Evolutionary conservation across 2,113 vertebrate species (phyloP), one percentile per base, ranked within the genome.

Genomic region (Poeciliopsis turrubarensis): DNA sequence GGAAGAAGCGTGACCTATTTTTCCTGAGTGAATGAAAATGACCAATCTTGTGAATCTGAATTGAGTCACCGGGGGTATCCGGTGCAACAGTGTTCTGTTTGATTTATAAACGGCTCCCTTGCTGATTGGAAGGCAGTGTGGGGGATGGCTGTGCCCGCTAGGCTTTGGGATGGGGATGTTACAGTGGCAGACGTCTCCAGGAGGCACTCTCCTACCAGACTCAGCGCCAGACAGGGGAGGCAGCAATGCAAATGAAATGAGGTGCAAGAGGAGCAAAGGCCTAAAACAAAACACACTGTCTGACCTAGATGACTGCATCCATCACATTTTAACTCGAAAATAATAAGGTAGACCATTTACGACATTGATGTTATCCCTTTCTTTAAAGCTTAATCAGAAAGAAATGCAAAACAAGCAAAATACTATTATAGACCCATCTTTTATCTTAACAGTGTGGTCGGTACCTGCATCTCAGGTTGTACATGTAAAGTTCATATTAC

Each of bases 11-110:
- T 86, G 89, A 88, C 89, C 86, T 88, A 77, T 80, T 89, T 91
- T 82, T 85, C 70, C 70, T 75, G 76, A 87, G 86, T 86, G 83
- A 88, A 89, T 83, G 79, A 85, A 89, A 86, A 89, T 86, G 85
- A 88, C 87, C 87, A 79, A 86, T 67, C 62, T 74, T 72, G 31
- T 73, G 68, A 84, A 86, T 87, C 85, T 81, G 84, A 88, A 90
- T 78, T 57, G 73, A 83, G 81, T 85, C 81, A 70, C 82, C 71
- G 30, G 82, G 83, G 80, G 83, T 78, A 79, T 81, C 79, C 81
- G 80, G 74, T 83, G 78, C 78, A 77, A 84, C 82, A 60, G 75
- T 17, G 68, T 71, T 83, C 70, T 72, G 79, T 89, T 89, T 88
- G 83, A 87, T 87, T 86, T 86, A 54, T 68, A 85, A 90, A 87